Conservation (phyloP, 1,140 invertebrate species). For the Apis cerana region DNA sequence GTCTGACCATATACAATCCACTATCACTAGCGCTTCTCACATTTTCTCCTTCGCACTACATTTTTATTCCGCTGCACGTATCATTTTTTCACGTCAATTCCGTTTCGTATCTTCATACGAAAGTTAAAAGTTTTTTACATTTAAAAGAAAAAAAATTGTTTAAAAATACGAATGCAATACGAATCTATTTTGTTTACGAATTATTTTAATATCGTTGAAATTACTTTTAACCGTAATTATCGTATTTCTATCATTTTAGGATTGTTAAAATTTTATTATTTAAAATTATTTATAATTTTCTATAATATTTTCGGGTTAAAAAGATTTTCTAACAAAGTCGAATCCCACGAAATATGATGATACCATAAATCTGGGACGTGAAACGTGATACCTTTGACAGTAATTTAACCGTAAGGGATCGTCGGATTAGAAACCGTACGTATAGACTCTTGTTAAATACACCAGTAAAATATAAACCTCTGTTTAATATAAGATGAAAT, state of each 20-base stretch:
- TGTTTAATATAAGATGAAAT: too few relatives aligned
- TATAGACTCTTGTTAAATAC: neutral
- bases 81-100: neutral
- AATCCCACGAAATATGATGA: neutral
- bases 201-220: too few relatives aligned
- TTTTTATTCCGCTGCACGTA: neutral
- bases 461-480: neutral
- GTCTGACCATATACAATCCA: slow-evolving; percentile 2
- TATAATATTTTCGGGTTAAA: too few relatives aligned
- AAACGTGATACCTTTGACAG: neutral
- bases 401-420: slow-evolving; percentile 1
- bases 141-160: too few relatives aligned
- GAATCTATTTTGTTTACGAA: too few relatives aligned
- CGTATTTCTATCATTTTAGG: too few relatives aligned
- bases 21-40: neutral
- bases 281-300: too few relatives aligned
- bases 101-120: neutral
- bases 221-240: too few relatives aligned
- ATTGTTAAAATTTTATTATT: too few relatives aligned
- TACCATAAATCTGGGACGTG: neutral
- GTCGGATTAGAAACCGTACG: neutral
- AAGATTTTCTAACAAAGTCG: neutral
- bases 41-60: neutral
- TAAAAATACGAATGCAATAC: too few relatives aligned
- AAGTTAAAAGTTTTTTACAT: too few relatives aligned